phyloP scores from a whole-genome alignment of 1,140 invertebrate species.

The Drosophila grimshawi region DNA sequence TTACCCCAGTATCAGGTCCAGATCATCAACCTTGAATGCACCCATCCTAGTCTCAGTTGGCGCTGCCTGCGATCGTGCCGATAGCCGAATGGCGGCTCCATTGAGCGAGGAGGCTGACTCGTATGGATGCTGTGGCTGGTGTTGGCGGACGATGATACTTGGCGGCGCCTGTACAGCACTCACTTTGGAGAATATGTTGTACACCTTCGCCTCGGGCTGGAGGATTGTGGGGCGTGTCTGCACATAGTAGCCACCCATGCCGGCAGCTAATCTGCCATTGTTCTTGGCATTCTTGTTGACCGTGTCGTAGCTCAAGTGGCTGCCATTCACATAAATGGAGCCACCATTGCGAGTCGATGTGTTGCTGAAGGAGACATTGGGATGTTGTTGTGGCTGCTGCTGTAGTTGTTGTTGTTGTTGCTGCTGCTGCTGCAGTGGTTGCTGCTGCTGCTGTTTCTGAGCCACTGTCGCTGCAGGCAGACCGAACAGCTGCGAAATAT shows the following conservation, averaged over 20 bases:
- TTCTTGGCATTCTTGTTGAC: slow-evolving; percentile 72
- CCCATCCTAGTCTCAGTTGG: slow-evolving; percentile 17
- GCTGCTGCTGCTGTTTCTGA: background rate
- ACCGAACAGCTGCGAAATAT: slow-evolving; percentile 75
- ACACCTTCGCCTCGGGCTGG: slow-evolving; percentile 71
- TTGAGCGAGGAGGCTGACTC: slow-evolving; percentile 39
- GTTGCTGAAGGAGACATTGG: slow-evolving; percentile 80
- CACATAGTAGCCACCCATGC: slow-evolving; percentile 70
- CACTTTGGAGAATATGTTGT: slow-evolving; percentile 81
- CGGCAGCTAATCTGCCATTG: slow-evolving; percentile 33
- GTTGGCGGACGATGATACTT: slow-evolving; percentile 66
- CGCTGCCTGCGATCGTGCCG: slow-evolving; percentile 48
- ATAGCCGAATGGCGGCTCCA: slow-evolving; percentile 49
- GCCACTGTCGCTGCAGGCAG: slow-evolving; percentile 31
- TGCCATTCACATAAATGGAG: slow-evolving; percentile 77
- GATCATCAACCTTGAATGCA: slow-evolving; percentile 85
- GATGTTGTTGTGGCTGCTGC: slow-evolving; percentile 53
- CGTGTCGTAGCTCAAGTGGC: slow-evolving; percentile 65
- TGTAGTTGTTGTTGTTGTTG: slow-evolving; percentile 31
- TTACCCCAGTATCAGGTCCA: slow-evolving; percentile 87
- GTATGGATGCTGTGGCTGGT: slow-evolving; percentile 42
- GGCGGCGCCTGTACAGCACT: slow-evolving; percentile 57
- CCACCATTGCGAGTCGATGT: slow-evolving; percentile 58
- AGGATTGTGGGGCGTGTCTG: slow-evolving; percentile 60
- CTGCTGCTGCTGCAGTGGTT: slow-evolving; percentile 10